Base-by-base conservation (phyloP, 2,113 vertebrate genomes). In the Misgurnus anguillicaudatus region DNA sequence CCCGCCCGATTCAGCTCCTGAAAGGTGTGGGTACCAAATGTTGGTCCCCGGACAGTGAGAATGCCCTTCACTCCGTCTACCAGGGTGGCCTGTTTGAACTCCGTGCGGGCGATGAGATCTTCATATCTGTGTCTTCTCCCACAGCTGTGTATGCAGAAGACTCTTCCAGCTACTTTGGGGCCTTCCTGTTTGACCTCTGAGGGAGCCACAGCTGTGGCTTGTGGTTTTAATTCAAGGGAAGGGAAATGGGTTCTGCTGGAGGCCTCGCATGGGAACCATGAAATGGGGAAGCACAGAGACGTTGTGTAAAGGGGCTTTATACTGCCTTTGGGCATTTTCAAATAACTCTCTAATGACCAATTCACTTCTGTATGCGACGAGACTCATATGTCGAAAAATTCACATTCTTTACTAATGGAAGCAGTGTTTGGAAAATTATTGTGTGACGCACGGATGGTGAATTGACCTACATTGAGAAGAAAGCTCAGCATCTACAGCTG, bases 11-110 rank as follows among this genome's bases (percentile, higher is more conserved):
- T 82, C 88, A 93, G 62, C 87, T 94, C 65, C 89, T 94, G 81
- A 94, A 93, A 75, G 90, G 90, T 0, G 92, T 93, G 3, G 89
- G 90, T 82, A 93, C 92, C 77, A 94, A 92, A 84, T 92, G 91
- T 85, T 92, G 90, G 92, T 87, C 91, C 0, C 89, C 88, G 0
- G 87, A 90, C 16, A 89, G 89, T 0, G 84, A 93, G 77, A 92
- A 92, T 0, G 89, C 89, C 48, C 91, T 93, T 17, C 90, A 92
- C 0, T 88, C 93, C 0, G 83, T 93, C 69, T 92, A 94, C 88
- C 92, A 93, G 81, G 91, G 90, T 0, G 93, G 90, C 0, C 86
- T 94, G 11, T 95, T 94, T 1, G 89, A 93, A 83, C 86, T 94
- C 48, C 87, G 85, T 45, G 85, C 85, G 0, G 90, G 92, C 0